Evolutionary conservation across 2,797 vertebrate species (phyloP).

Genomic region (Hapalemur alaotrensis): DNA sequence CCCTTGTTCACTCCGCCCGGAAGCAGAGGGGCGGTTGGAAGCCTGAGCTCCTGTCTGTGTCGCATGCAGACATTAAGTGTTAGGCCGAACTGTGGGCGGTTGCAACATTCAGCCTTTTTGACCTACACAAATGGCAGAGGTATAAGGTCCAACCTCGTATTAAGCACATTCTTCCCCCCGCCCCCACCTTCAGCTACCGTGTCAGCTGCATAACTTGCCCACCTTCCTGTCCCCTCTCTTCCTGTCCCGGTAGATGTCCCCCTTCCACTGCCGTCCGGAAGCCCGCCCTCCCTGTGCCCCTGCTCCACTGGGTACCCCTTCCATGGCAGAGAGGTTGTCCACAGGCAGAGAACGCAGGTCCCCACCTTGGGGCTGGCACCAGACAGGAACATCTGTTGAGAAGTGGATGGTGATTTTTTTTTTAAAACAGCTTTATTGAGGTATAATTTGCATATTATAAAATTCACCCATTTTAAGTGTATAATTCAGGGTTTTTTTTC

Average conservation of each 20-base stretch:
- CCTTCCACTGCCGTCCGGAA: background rate
- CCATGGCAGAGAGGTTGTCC: background rate
- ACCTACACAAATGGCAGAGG: background rate
- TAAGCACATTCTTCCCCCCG: background rate
- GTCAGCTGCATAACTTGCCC: background rate
- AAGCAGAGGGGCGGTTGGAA: background rate
- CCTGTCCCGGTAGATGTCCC: background rate
- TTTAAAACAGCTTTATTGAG: background rate
- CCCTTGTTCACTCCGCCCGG: fast-evolving
- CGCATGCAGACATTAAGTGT: fast-evolving
- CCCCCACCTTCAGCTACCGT: background rate
- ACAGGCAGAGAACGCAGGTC: too few species aligned
- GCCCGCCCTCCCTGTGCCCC: too few species aligned
- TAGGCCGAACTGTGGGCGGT: fast-evolving
- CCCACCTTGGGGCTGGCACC: background rate
- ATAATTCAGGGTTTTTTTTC: background rate
- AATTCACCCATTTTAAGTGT: background rate
- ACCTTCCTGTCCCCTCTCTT: background rate
- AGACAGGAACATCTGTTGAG: background rate
- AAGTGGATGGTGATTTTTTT: background rate
- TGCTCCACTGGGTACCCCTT: background rate
- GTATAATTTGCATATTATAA: background rate
- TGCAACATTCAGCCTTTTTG: background rate
- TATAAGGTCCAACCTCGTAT: fast-evolving
- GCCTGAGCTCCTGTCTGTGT: fast-evolving